A percentile compares a stretch with the other conserved stretches of the same genome.
Evolutionary conservation across 2,113 vertebrate species (phyloP).

Genomic region (Gallinago jamesoni): DNA sequence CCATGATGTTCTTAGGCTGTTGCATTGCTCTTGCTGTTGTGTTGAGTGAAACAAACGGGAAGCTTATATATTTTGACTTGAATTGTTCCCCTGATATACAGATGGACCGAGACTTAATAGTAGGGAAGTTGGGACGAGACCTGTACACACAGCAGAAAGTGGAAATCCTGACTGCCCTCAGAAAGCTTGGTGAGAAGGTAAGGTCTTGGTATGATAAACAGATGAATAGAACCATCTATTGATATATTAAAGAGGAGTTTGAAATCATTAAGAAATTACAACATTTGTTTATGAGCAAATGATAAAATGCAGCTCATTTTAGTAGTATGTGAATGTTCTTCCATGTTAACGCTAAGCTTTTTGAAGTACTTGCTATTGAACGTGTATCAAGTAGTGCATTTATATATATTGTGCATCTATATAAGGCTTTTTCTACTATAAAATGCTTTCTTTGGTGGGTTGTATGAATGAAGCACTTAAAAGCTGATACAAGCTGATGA

Average conservation of each 20-base stretch:
- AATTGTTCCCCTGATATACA: conserved; percentile 22
- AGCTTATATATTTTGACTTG: not conserved
- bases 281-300: not conserved
- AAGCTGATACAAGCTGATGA: not conserved
- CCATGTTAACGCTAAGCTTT: not conserved
- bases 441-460: not conserved
- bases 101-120: conserved; percentile 97
- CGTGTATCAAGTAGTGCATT: not conserved
- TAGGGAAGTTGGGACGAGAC: conserved; percentile 87
- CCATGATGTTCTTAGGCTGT: not conserved
- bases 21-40: not conserved
- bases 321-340: not conserved
- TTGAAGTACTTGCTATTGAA: not conserved
- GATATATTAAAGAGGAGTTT: not conserved
- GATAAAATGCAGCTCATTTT: not conserved
- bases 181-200: conserved; percentile 98
- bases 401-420: not conserved
- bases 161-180: conserved; percentile 93
- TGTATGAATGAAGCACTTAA: not conserved
- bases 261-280: not conserved
- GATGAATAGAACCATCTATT: not conserved
- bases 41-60: not conserved
- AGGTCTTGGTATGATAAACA: not conserved
- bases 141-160: conserved; percentile 92
- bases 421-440: not conserved